These are phyloP conservation scores for Drymodes brunneopygia DNA, from an alignment of 2,113 vertebrate species.

Conservation along the genomic window DNA sequence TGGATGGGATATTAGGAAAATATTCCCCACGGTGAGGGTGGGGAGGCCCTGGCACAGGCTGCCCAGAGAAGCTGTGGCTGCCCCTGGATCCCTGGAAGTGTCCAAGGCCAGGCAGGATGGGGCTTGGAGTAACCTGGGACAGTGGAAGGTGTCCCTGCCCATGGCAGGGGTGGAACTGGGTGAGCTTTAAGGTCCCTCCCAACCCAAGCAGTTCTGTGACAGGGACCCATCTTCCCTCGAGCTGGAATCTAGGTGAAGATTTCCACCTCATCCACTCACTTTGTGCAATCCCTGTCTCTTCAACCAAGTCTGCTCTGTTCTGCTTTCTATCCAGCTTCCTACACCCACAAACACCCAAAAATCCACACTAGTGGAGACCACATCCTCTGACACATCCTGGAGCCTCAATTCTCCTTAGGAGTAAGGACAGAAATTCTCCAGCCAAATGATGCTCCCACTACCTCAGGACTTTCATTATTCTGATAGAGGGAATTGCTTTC, in stretches of 20 bases:
- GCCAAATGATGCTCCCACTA: not conserved
- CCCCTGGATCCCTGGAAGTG: not conserved
- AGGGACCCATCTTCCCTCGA: not conserved
- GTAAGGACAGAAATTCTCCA: not conserved
- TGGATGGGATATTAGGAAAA: not conserved
- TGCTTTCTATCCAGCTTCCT: not conserved
- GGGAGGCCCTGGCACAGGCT: not conserved
- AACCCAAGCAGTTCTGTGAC: not conserved
- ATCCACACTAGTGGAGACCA: not conserved
- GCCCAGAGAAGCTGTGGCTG: not conserved
- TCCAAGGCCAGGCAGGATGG: fast-evolving
- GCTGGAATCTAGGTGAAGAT: not conserved
- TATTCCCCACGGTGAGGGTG: not conserved
- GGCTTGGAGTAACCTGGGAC: not conserved
- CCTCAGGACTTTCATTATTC: not conserved
- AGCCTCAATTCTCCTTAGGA: not conserved
- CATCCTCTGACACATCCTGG: not conserved
- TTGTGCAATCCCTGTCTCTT: not conserved
- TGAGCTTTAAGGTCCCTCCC: not conserved
- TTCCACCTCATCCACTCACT: not conserved
- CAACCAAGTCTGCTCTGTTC: not conserved
- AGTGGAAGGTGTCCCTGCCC: not conserved
- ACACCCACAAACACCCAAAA: not conserved
- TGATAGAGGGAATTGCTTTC: not conserved
- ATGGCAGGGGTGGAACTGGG: not conserved